phyloP scores from a whole-genome alignment of 2,113 vertebrate species.

The Empidonax alnorum region DNA sequence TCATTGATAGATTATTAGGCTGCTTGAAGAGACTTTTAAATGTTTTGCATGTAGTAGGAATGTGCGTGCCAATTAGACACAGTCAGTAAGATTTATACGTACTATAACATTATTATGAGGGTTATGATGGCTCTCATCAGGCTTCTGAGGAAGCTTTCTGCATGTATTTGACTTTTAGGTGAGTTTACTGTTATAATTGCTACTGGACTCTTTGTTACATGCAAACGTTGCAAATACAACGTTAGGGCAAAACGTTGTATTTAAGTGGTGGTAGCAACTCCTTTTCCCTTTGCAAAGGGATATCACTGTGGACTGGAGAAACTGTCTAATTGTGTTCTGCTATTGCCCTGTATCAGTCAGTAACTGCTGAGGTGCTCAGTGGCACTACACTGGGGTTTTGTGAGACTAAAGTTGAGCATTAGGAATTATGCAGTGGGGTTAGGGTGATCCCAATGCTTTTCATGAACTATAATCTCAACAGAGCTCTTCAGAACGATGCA shows the following conservation, averaged over 20 bases:
- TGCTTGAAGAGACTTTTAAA: background rate
- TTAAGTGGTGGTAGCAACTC: background rate
- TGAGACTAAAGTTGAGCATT: background rate
- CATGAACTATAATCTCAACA: background rate
- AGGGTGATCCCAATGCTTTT: background rate
- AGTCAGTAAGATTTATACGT: background rate
- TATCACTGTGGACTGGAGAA: background rate
- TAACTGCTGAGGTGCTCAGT: background rate
- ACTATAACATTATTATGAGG: background rate
- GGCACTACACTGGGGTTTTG: background rate
- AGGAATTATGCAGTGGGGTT: background rate
- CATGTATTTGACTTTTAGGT: background rate
- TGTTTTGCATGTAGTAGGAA: background rate
- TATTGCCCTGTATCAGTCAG: background rate
- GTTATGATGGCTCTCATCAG: background rate
- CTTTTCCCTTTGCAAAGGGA: background rate
- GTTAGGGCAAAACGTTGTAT: background rate
- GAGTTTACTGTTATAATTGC: conserved; percentile 4
- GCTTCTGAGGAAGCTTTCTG: background rate
- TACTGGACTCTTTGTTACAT: background rate
- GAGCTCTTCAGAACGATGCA: background rate
- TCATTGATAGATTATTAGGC: background rate
- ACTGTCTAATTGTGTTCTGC: background rate
- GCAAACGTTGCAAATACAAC: background rate
- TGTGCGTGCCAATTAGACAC: background rate